A percentile compares a stretch with the other conserved stretches of the same genome.
These are phyloP conservation scores for Bos indicus DNA, from an alignment of 2,113 vertebrate genomes.

Conservation along the genomic window DNA sequence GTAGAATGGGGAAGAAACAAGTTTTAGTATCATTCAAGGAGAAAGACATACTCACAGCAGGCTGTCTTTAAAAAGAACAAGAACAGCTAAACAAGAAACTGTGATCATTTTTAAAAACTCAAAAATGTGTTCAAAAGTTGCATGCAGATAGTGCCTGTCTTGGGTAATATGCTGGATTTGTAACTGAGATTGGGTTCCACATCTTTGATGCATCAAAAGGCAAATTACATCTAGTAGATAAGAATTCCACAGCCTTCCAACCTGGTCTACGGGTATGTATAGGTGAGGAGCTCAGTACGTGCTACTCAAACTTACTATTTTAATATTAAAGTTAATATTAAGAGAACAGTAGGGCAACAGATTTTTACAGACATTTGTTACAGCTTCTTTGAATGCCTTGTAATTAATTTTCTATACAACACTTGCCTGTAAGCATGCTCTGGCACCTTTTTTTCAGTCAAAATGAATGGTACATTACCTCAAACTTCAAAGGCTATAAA, in stretches of 20 bases:
- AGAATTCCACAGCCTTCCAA: background rate
- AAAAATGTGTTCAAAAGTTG: background rate
- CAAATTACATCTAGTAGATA: background rate
- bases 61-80: background rate
- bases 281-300: background rate
- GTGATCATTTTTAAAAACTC: background rate
- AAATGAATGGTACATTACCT: background rate
- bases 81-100: background rate
- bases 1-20: background rate
- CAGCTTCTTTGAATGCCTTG: background rate
- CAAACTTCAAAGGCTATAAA: background rate
- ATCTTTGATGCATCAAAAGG: background rate
- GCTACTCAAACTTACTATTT: background rate
- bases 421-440: background rate
- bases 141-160: background rate
- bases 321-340: background rate
- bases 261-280: background rate
- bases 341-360: background rate
- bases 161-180: background rate
- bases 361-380: background rate
- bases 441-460: background rate
- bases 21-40: slow-evolving; percentile 25
- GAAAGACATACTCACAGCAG: background rate
- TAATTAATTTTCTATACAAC: background rate
- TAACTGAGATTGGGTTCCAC: background rate